phyloP scores from a whole-genome alignment of 2,797 vertebrate genomes.

The Helicolenus hilgendorfi region DNA sequence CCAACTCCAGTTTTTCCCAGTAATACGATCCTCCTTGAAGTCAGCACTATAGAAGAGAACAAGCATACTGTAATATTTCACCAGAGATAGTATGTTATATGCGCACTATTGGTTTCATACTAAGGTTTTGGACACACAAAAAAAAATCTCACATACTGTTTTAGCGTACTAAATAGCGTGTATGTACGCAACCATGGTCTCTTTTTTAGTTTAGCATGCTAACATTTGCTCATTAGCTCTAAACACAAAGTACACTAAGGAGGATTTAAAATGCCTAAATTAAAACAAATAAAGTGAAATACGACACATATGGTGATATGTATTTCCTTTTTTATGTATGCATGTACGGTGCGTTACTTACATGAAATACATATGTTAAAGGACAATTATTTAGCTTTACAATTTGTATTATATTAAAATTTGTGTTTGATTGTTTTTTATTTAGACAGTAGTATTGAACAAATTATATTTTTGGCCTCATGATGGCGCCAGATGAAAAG shows the following conservation, averaged over 20 bases:
- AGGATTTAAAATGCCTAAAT: neutral
- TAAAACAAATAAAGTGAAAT: neutral
- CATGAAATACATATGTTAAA: neutral
- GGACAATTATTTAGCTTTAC: neutral
- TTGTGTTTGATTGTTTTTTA: neutral
- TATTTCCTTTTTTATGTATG: neutral
- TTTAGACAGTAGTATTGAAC: neutral
- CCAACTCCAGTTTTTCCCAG: constrained; percentile 70
- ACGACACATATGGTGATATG: accelerated
- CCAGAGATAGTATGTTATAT: no score
- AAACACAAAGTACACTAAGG: neutral
- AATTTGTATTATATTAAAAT: neutral
- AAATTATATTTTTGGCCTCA: neutral
- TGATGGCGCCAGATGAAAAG: neutral
- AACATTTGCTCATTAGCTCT: neutral
- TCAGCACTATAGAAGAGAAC: neutral
- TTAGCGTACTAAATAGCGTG: no score
- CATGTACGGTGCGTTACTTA: neutral
- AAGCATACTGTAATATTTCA: no score
- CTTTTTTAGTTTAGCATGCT: neutral
- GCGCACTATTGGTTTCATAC: no score
- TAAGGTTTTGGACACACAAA: accelerated
- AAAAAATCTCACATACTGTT: no score
- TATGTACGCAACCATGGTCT: neutral
- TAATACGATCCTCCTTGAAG: constrained; percentile 32